A percentile compares a stretch with the other conserved stretches of the same genome.
phyloP scores from a whole-genome alignment of 2,113 vertebrate species.

The Coptodon rendalli region DNA sequence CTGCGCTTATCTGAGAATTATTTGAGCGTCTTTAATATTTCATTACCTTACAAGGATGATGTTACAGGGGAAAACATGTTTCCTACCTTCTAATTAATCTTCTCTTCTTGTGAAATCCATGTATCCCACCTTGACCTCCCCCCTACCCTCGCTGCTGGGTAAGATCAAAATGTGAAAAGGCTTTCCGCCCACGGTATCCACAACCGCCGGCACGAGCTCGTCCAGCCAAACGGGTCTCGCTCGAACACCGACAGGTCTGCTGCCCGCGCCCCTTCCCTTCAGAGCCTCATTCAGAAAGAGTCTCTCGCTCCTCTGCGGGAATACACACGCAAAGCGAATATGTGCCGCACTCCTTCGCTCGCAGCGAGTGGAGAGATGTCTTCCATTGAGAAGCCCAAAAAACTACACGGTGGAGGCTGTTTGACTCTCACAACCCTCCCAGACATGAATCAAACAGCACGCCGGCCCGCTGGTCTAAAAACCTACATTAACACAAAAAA shows the following conservation, averaged over 20 bases:
- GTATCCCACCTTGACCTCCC: constrained; percentile 16
- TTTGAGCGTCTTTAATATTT: neutral
- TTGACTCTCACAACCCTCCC: neutral
- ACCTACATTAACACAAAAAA: neutral
- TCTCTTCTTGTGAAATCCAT: constrained; percentile 37
- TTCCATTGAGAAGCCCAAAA: constrained; percentile 51
- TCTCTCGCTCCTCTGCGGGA: neutral
- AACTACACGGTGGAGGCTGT: neutral
- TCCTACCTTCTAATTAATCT: constrained; percentile 46
- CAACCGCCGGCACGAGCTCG: neutral
- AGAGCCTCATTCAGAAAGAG: constrained; percentile 3
- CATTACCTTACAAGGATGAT: neutral
- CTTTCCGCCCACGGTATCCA: neutral
- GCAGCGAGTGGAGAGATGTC: constrained; percentile 30
- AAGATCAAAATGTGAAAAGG: neutral
- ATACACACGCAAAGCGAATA: neutral
- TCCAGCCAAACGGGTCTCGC: constrained; percentile 8
- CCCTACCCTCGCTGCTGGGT: neutral
- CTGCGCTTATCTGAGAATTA: neutral
- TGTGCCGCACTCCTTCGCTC: constrained; percentile 14
- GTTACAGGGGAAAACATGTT: neutral
- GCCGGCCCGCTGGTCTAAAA: neutral
- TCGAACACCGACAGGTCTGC: neutral
- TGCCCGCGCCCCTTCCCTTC: neutral
- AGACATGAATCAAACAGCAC: neutral